A percentile compares a stretch with the other conserved stretches of the same genome.
Evolutionary conservation across 2,888 invertebrate genomes (phyloP).

Genomic region (Stenotaenia linearis): DNA sequence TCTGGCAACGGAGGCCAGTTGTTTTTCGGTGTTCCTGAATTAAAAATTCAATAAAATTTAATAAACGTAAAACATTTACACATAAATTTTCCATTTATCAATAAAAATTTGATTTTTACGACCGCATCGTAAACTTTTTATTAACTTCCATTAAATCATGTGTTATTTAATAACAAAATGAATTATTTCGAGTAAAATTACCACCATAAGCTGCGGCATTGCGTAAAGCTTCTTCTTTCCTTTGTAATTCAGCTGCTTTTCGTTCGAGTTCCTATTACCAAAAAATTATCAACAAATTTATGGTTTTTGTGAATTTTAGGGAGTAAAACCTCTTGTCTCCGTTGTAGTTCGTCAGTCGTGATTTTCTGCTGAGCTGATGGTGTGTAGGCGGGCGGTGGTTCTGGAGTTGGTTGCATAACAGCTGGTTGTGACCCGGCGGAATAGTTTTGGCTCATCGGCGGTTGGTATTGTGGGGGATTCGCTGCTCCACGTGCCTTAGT

Average conservation of each 20-base stretch:
- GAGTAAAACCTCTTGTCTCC: slow-evolving; percentile 46
- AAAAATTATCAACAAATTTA: too few relatives aligned
- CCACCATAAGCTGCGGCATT: slow-evolving; percentile 53
- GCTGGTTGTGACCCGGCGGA: slow-evolving; percentile 60
- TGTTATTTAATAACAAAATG: neutral
- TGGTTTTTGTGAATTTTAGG: neutral
- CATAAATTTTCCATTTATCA: too few relatives aligned
- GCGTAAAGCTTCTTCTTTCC: slow-evolving; percentile 79
- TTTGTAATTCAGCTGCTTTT: slow-evolving; percentile 80
- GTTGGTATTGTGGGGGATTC: slow-evolving; percentile 51
- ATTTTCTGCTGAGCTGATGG: slow-evolving; percentile 55
- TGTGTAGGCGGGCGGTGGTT: slow-evolving; percentile 58
- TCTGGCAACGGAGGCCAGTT: slow-evolving; percentile 98
- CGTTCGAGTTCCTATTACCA: slow-evolving; percentile 65
- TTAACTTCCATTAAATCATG: neutral
- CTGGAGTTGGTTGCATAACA: slow-evolving; percentile 65
- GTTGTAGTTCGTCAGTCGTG: slow-evolving; percentile 50
- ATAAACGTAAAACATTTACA: too few relatives aligned
- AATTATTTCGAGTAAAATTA: slow-evolving; percentile 39
- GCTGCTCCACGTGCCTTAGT: slow-evolving; percentile 50
- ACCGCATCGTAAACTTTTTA: too few relatives aligned
- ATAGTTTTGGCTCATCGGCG: slow-evolving; percentile 36
- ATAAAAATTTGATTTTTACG: too few relatives aligned
- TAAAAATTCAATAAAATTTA: slow-evolving; percentile 33
- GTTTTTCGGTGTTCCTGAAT: slow-evolving; percentile 63